Base-by-base conservation (phyloP, 2,888 invertebrate genomes). In the Dusona sp. region DNA sequence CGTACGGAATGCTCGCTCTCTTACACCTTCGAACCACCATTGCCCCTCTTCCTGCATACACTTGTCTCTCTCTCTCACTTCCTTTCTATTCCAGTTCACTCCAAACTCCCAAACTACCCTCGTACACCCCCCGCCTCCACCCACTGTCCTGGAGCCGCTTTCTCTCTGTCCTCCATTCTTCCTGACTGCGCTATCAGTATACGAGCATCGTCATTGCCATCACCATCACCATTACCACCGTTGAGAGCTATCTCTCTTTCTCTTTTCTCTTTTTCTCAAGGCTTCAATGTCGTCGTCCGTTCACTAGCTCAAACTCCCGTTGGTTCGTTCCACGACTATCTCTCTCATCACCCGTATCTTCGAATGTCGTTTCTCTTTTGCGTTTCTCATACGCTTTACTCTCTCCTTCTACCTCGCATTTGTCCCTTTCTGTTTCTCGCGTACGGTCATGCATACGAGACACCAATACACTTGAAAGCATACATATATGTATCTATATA, bases 141-240 rank as follows among this genome's bases (percentile, higher is more conserved):
- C 68, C 86, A 85, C 67, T 88, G 82, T 85, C 82, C 80, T 85
- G 81, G 68, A 79, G 77, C 68, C 79, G 74, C 75, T 85, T 77
- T 83, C 83, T 73, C 75, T 83, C 75, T 77, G 51, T 72, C 83
- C 57, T 68, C 36, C 72, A 25, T 54, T 77, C 72, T 89, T 90
- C 90, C 91, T 90, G 91, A 91, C 79, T 80, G 73, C 84, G 74
- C 79, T 79, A 81, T 81, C 72, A 77, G 81, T 72, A 79, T 90
- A 91, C 91, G 90, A 91, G 91, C 91, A 91, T 92, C 91, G 90
- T 92, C 89, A 89, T 89, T 89, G 88, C 89, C 88, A 89, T 92
- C 92, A 91, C 91, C 91, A 92, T 92, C 91, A 91, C 92, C 92
- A 92, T 92, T 91, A 92, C 92, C 92, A 92, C 90, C 90, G 91